Evolutionary conservation across 2,113 vertebrate genomes (phyloP), one percentile per base, ranked within the genome.

Genomic region (Catharus bicknelli): DNA sequence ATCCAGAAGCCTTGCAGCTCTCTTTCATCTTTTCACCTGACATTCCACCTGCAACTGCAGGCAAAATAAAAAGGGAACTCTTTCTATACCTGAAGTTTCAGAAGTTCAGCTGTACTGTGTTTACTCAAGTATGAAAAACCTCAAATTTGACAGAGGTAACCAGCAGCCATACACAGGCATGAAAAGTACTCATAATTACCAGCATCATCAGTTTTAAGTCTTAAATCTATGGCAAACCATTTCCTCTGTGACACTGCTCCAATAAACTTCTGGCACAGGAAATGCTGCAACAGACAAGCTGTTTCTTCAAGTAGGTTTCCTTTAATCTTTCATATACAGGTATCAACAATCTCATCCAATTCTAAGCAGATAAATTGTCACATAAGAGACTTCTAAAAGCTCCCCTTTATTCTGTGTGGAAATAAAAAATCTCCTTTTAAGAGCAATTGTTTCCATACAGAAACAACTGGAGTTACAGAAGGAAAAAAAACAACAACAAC

Each of bases 1-100:
- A 50, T 2, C 1, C 14, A 68, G 29, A 5, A 32, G 5, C 4
- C 4, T 3, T 40, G 8, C 2, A 59, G 20, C 16, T 63, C 8
- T 58, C 11, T 36, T 47, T 45, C 23, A 10, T 29, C 45, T 77
- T 80, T 53, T 77, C n/a, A 34, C 27, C 16, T 30, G 12, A 61
- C 32, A 25, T 48, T 29, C 5, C 16, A 75, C 4, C 32, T 72
- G 36, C 6, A 87, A 86, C 8, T 54, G 11, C 9, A 38, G 84
- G 50, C 30, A 80, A 10, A 43, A 19, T 36, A 29, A 54, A 45
- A 84, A 82, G 21, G 9, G 21, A 59, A 43, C 7, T 25, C n/a
- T 9, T n/a, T 51, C 69, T 30, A 79, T 6, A 68, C 1, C 2
- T 43, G 2, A 86, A 18, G 3, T 38, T 83, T 68, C 7, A 2